Conservation (phyloP, 2,888 invertebrate species). For the Timema podura region DNA sequence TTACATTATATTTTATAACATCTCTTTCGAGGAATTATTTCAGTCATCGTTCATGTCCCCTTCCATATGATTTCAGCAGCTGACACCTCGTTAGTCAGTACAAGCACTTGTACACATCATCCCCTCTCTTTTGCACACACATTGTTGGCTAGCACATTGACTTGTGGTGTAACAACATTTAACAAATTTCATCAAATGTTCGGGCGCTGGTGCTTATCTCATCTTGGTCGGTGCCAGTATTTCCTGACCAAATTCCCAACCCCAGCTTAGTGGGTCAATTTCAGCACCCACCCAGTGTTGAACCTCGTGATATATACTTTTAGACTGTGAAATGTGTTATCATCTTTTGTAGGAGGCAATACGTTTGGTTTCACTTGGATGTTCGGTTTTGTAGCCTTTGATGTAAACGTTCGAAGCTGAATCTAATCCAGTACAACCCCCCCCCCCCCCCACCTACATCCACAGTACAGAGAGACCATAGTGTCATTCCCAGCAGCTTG, state of each 20-base stretch:
- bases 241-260: neutral
- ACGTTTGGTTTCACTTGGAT: slow-evolving; percentile 1
- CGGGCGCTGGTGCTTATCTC: neutral
- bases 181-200: neutral
- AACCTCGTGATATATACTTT: slow-evolving; percentile 1
- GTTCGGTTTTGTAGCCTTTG: neutral
- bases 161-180: slow-evolving; percentile 4
- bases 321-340: neutral
- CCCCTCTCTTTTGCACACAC: neutral
- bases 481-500: neutral
- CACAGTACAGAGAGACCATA: neutral
- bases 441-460: too few relatives aligned
- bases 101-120: neutral
- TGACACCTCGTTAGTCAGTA: slow-evolving; percentile 5
- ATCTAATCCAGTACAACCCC: neutral
- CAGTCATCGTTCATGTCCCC: slow-evolving; percentile 1
- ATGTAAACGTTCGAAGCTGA: neutral
- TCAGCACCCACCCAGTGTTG: slow-evolving; percentile 10
- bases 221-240: slow-evolving; percentile 11
- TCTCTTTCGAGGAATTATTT: neutral
- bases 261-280: slow-evolving; percentile 6
- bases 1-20: too few relatives aligned
- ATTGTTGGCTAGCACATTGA: slow-evolving; percentile 9
- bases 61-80: neutral
- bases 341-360: slow-evolving; percentile 11